phyloP scores from a whole-genome alignment of 30 jellyfish, hydroid and myxozoan genomes.

The Clytia hemisphaerica region DNA sequence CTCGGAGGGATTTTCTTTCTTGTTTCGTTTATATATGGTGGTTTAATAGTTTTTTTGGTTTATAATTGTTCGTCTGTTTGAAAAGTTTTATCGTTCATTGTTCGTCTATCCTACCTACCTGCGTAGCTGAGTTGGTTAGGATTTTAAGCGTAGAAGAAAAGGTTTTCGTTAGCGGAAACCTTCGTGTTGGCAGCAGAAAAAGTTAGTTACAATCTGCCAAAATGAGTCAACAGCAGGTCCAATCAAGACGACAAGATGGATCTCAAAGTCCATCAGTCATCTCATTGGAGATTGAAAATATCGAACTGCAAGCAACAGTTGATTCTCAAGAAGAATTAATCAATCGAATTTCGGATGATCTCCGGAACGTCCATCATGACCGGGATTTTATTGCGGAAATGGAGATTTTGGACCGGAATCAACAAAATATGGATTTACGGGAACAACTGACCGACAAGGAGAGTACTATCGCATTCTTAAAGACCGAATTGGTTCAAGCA shows the following conservation, averaged over 20 bases:
- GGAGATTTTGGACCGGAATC: conserved; percentile 77
- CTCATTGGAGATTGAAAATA: conserved; percentile 73
- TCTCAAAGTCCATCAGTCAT: conserved; percentile 22
- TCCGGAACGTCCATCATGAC: conserved; percentile 28
- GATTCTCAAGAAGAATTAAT: conserved; percentile 86
- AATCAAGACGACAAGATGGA: neutral
- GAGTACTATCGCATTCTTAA: conserved; percentile 67
- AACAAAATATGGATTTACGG: conserved; percentile 64
- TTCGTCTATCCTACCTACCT: too few species aligned
- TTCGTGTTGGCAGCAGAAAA: too few species aligned
- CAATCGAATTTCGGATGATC: conserved; percentile 69
- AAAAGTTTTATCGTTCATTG: too few species aligned
- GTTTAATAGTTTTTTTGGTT: too few species aligned
- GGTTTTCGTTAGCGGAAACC: too few species aligned
- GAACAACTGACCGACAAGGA: conserved; percentile 75
- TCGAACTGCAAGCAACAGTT: conserved; percentile 91
- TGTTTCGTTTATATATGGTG: too few species aligned
- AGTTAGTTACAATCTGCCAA: neutral
- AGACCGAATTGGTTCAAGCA: conserved; percentile 60
- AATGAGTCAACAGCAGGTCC: neutral
- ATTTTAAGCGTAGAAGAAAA: too few species aligned
- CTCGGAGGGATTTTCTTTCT: too few species aligned
- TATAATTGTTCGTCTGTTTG: too few species aligned
- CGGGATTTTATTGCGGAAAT: conserved; percentile 63
- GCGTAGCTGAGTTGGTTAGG: too few species aligned